Conservation (phyloP, 2,113 vertebrate species). For the Peromyscus californicus region DNA sequence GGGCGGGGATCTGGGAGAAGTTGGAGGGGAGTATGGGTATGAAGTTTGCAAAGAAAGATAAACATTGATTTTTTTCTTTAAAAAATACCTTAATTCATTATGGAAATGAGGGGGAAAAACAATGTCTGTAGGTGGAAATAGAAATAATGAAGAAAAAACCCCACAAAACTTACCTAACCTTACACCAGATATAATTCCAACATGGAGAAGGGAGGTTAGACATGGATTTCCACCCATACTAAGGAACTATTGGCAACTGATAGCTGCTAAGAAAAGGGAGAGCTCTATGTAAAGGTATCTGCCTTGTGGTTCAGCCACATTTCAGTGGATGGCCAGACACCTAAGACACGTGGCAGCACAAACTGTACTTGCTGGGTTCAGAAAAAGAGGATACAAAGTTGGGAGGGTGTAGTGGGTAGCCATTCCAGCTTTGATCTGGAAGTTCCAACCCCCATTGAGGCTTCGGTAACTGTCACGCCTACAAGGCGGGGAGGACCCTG, state of each 20-base stretch:
- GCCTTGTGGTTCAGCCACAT: neutral
- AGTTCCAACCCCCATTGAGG: no score
- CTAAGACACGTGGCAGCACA: neutral
- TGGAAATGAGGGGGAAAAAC: neutral
- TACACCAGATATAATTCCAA: neutral
- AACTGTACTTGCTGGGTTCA: neutral
- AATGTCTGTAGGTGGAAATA: neutral
- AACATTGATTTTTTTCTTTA: neutral
- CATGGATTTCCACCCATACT: neutral
- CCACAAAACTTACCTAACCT: neutral
- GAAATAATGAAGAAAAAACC: neutral
- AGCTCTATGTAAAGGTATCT: neutral
- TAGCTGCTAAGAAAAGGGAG: neutral
- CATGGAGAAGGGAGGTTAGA: neutral
- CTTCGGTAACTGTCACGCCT: no score
- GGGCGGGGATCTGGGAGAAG: neutral
- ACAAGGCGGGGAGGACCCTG: no score
- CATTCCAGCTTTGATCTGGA: no score
- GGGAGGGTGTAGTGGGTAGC: no score
- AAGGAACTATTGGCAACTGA: neutral
- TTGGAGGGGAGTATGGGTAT: neutral
- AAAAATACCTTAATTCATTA: neutral
- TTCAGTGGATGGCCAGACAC: neutral
- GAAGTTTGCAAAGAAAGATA: neutral
- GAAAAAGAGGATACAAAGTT: neutral